Evolutionary conservation across 2,888 invertebrate species (phyloP).

Genomic region (Hirtodrosophila alboralis): DNA sequence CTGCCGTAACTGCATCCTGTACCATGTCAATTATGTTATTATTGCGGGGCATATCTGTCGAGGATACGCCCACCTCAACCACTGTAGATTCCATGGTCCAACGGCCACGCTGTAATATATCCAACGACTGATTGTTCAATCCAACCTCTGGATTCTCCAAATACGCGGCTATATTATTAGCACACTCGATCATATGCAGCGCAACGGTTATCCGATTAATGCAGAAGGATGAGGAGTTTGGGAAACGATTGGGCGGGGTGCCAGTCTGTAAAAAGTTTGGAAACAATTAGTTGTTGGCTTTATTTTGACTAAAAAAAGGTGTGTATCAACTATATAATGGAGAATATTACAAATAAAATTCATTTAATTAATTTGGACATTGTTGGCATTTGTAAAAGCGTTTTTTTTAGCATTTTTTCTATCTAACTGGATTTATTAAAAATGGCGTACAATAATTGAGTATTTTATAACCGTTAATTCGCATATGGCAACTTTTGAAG

Average conservation of each 20-base stretch:
- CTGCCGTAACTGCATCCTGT: conserved; percentile 84
- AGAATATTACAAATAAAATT: too few relatives aligned
- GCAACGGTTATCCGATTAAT: conserved; percentile 84
- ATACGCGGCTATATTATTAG: conserved; percentile 84
- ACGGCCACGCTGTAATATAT: conserved; percentile 84
- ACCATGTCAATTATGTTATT: conserved; percentile 84
- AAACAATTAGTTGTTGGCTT: too few relatives aligned
- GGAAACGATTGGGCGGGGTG: conserved; percentile 80
- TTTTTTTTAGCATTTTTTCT: too few relatives aligned
- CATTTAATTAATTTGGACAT: too few relatives aligned
- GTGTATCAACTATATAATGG: too few relatives aligned
- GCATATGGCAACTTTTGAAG: too few relatives aligned
- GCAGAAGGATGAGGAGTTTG: conserved; percentile 84
- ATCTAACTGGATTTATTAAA: too few relatives aligned
- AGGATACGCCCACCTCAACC: conserved; percentile 84
- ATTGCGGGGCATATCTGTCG: conserved; percentile 82
- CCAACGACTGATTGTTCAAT: conserved; percentile 83
- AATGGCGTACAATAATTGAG: too few relatives aligned
- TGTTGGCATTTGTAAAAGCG: too few relatives aligned
- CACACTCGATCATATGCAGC: conserved; percentile 84
- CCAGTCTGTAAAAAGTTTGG: conserved; percentile 41
- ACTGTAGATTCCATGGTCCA: conserved; percentile 85
- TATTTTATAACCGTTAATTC: too few relatives aligned
- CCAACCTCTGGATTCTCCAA: conserved; percentile 84
- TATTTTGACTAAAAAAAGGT: too few relatives aligned